Evolutionary conservation across 2,113 vertebrate species (phyloP), one percentile per base, ranked within the genome.

Genomic region (Parotia lawesii): DNA sequence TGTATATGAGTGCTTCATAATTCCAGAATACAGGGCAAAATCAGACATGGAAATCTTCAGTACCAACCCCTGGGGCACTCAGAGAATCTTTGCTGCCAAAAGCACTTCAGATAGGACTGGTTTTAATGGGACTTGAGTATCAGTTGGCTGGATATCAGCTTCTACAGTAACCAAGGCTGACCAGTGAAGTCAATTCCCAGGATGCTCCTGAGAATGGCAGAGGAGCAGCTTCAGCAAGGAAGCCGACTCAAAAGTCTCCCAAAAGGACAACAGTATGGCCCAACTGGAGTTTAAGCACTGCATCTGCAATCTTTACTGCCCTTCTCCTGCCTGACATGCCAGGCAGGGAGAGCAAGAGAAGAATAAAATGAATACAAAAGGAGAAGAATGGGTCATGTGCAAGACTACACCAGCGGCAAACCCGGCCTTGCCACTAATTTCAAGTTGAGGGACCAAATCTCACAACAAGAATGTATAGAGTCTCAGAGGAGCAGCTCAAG

Each of bases 381-480:
- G 17, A 66, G 21, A 65, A 47, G 15, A 75, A 70, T 1, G 5
- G 3, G 18, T 51, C 29, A 28, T 14, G 9, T 19, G 12, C 21
- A 62, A 85, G 80, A 35, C 6, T 29, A 8, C 6, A 51, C 0
- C 20, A 71, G 15, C 11, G 4, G 48, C 9, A 92, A 85, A 24
- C 33, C 60, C 65, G 45, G 19, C 31, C 81, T 56, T 60, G 27
- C 24, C 23, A 76, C 28, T 35, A 44, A 69, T 66, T 80, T 31
- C 25, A 50, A 74, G 22, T 1, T 66, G 28, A 80, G 24, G 6
- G 28, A 83, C 19, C 21, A 80, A 29, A 64, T 69, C 24, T 85
- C 12, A 0, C 11, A 42, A 31, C 9, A 82, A 56, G 29, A 80
- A 73, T 1, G 28, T 21, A 48, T 0, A 37, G 2, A 61, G 28